Conservation (phyloP, 2,797 vertebrate genomes). For the Melanotaenia boesemani region DNA sequence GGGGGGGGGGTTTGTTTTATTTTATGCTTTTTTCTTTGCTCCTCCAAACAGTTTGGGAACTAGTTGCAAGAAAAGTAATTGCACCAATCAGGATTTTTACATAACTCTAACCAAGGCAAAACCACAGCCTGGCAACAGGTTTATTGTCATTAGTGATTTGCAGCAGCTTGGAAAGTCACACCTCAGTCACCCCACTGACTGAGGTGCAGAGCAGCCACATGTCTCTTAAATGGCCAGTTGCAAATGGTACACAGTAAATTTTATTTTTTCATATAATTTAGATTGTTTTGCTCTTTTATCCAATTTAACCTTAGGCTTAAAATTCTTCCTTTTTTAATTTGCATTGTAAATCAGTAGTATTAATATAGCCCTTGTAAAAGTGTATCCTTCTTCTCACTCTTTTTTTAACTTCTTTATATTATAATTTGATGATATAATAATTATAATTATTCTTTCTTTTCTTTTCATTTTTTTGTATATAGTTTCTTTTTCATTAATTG, state of each 20-base stretch:
- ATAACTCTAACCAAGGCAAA: not conserved
- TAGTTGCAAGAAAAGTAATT: not conserved
- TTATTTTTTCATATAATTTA: not conserved
- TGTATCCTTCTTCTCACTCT: too few species aligned
- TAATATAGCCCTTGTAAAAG: not conserved
- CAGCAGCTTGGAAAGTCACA: not conserved
- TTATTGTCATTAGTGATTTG: not conserved
- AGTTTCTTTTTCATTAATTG: too few species aligned
- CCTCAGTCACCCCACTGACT: not conserved
- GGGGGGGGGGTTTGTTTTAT: too few species aligned
- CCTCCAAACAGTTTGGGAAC: not conserved
- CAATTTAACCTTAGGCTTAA: conserved; percentile 11
- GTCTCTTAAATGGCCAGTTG: not conserved
- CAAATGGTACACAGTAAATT: too few species aligned
- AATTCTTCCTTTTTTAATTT: conserved; percentile 5
- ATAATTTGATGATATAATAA: too few species aligned
- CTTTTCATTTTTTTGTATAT: too few species aligned
- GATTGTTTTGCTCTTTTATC: not conserved
- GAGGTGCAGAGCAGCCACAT: not conserved
- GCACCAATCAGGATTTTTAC: not conserved
- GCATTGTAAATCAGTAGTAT: conserved; percentile 24
- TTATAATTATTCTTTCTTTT: too few species aligned
- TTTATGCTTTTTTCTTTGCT: not conserved
- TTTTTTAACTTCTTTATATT: too few species aligned
- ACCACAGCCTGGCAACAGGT: not conserved